Base-by-base conservation (phyloP, 2,797 vertebrate genomes). In the Galaxias olidus region DNA sequence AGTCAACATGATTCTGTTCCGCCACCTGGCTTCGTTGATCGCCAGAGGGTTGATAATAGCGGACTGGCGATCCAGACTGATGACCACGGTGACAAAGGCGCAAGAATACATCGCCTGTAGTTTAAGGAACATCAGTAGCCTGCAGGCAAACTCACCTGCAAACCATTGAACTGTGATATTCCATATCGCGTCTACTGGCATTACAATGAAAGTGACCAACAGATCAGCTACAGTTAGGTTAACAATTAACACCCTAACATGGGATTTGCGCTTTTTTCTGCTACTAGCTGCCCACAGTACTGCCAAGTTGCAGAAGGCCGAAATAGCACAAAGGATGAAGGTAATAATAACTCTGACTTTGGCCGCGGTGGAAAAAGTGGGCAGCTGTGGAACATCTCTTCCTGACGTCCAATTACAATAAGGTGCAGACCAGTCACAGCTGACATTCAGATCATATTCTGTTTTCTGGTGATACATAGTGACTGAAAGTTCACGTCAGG, bases 151-250 rank as follows among this genome's bases (percentile, higher is more conserved):
- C 54, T 96, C 92, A 0, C 93, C 90, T 0, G 91, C 95, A 1
- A 91, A 84, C 95, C 94, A 96, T 76, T 96, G 94, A 61, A 96
- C 87, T 0, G 93, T 96, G 80, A 95, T 86, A 81, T 95, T 96
- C 94, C 94, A 95, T 66, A 86, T 76, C 0, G 93, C 93, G 0
- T 96, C 94, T 76, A 95, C 79, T 0, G 93, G 93, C 94, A 96
- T 96, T 76, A 96, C 93, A 0, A 93, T 85, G 76, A 94, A 92
- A 2, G 92, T 94, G 69, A 95, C 88, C 76, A 94, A 90, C 51
- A 96, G 91, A 76, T 95, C 92, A 0, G 94, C 94, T 0, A 80
- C 86, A 0, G 93, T 94, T 79, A 96, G 83, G 86, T 95, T 94
- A 81, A 88, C 82, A 4, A 96, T 95, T 55, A 95, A 89, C 52